Percentiles rank a stretch among this genome's conserved stretches.
Evolutionary conservation across 2,113 vertebrate species (phyloP).

Genomic region (Panthera uncia): DNA sequence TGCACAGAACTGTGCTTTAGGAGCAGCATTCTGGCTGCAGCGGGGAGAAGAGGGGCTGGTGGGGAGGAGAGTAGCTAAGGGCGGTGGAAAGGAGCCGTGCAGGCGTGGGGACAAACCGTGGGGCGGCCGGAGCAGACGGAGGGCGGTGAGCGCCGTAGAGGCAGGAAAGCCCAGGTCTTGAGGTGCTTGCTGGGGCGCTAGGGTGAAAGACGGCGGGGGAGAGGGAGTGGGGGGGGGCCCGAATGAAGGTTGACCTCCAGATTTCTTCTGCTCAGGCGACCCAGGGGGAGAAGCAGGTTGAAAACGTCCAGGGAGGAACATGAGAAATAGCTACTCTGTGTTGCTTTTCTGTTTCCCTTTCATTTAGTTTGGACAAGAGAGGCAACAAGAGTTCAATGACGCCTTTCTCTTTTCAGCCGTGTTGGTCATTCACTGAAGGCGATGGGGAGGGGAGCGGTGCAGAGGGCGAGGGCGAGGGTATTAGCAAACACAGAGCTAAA

Average conservation of each 20-base stretch:
- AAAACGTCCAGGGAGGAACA: not conserved
- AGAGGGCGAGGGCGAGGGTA: constrained; percentile 19
- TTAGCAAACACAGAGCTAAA: constrained; percentile 31
- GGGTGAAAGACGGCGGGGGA: not conserved
- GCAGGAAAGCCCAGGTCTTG: not conserved
- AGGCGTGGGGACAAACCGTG: accelerated
- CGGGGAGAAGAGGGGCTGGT: not conserved
- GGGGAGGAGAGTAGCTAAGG: not conserved
- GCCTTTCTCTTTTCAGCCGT: constrained; percentile 50
- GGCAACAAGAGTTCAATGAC: constrained; percentile 56
- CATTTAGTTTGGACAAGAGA: constrained; percentile 64
- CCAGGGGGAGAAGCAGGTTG: not conserved
- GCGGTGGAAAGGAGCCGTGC: accelerated
- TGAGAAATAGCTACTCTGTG: constrained; percentile 2
- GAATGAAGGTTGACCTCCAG: not conserved
- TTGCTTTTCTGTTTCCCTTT: constrained; percentile 63
- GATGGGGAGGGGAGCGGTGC: not conserved
- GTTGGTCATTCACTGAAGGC: constrained; percentile 16
- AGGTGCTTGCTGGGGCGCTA: not conserved
- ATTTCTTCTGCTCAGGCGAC: not conserved
- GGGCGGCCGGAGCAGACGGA: not conserved
- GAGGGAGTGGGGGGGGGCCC: accelerated
- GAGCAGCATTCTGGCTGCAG: not conserved
- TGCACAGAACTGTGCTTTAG: not conserved
- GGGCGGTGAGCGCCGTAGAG: accelerated